These are phyloP conservation scores for Epinephelus fuscoguttatus DNA, from an alignment of 2,113 vertebrate species.

Conservation along the genomic window DNA sequence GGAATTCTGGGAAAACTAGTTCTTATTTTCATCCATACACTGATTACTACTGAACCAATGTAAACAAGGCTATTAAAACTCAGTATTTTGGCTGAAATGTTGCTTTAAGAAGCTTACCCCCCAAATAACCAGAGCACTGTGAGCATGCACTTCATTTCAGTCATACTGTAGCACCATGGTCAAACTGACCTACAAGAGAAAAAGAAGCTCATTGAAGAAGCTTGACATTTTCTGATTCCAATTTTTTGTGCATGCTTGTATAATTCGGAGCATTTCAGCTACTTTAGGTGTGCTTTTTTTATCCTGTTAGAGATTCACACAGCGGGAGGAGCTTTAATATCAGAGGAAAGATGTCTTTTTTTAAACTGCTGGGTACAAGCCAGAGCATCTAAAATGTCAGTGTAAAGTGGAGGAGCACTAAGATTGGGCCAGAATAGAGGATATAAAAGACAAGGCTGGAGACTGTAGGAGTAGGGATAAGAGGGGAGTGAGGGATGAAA, in stretches of 20 bases:
- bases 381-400: slow-evolving; percentile 11
- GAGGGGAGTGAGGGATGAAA: not conserved
- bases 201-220: not conserved
- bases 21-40: not conserved
- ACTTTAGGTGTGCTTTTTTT: slow-evolving; percentile 4
- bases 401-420: not conserved
- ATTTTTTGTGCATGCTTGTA: not conserved
- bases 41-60: not conserved
- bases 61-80: not conserved
- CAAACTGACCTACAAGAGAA: not conserved
- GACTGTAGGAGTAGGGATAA: not conserved
- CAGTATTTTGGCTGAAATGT: not conserved
- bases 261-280: not conserved
- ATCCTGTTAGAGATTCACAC: slow-evolving; percentile 1
- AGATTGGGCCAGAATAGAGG: not conserved
- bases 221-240: not conserved
- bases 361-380: slow-evolving; percentile 22
- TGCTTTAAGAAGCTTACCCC: not conserved
- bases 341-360: slow-evolving; percentile 13
- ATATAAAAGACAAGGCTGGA: not conserved
- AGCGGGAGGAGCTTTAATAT: slow-evolving; percentile 10
- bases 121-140: not conserved
- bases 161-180: not conserved
- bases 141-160: not conserved
- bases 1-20: not conserved